Evolutionary conservation across 2,888 invertebrate genomes (phyloP).

Genomic region (Hemaris fuciformis): DNA sequence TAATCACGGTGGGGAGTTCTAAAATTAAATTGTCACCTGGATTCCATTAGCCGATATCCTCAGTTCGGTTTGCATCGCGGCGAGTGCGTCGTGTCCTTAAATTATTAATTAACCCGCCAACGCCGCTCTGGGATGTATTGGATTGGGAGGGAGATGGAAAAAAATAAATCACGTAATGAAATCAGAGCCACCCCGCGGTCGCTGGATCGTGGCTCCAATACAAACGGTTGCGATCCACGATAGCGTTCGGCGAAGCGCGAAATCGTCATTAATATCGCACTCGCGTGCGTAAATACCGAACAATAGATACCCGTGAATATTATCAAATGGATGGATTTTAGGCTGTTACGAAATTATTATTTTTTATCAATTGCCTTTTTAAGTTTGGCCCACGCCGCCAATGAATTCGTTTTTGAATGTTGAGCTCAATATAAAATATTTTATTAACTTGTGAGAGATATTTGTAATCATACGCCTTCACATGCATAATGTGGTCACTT

Average conservation of each 20-base stretch:
- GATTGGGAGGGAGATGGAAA: conserved; percentile 62
- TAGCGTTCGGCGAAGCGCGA: conserved; percentile 53
- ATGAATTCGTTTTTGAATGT: no score
- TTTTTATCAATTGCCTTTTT: not conserved
- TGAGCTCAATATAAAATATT: no score
- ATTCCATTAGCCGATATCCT: conserved; percentile 39
- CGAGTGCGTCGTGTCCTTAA: conserved; percentile 44
- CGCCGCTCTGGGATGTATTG: conserved; percentile 64
- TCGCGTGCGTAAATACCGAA: conserved; percentile 38
- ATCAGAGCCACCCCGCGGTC: conserved; percentile 56
- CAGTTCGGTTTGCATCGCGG: conserved; percentile 29
- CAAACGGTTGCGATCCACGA: conserved; percentile 54
- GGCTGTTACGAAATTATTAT: not conserved
- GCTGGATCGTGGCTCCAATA: conserved; percentile 39
- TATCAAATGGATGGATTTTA: not conserved
- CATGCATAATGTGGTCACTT: no score
- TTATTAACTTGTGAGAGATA: no score
- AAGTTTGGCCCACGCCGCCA: not conserved
- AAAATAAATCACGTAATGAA: conserved; percentile 72
- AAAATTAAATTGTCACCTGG: conserved; percentile 42
- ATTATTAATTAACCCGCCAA: conserved; percentile 76
- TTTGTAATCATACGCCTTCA: no score
- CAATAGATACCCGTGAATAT: conserved; percentile 17
- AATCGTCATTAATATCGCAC: conserved; percentile 70
- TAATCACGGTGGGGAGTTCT: conserved; percentile 22